phyloP scores from a whole-genome alignment of 2,113 vertebrate species.

The Anolis sagrei region DNA sequence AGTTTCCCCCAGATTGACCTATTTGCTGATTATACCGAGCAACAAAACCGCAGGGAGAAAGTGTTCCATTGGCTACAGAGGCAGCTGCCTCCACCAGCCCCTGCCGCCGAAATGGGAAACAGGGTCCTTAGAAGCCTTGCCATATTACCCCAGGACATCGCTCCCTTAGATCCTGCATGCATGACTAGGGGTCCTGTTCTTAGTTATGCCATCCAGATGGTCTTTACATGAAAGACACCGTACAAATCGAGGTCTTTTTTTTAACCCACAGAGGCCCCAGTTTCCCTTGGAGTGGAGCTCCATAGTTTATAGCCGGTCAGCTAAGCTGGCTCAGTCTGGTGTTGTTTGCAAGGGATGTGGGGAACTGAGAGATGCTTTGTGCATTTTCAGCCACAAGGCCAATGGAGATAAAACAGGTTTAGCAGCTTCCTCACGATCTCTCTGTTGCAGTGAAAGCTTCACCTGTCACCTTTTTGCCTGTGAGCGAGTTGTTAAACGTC shows the following conservation, averaged over 20 bases:
- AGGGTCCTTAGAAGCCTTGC: background rate
- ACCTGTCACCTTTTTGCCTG: background rate
- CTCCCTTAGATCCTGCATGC: background rate
- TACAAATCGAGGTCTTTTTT: background rate
- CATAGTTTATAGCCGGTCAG: background rate
- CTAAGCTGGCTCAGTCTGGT: background rate
- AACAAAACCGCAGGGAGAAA: background rate
- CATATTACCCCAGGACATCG: background rate
- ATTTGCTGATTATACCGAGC: background rate
- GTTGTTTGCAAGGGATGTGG: background rate
- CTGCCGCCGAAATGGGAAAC: background rate
- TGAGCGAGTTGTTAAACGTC: background rate
- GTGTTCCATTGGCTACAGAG: background rate
- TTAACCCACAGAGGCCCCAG: background rate
- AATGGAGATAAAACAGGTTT: background rate
- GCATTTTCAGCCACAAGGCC: background rate
- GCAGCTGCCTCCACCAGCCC: background rate
- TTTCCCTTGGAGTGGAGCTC: background rate
- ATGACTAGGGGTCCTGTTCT: background rate
- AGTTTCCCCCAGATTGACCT: background rate
- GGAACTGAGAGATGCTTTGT: background rate
- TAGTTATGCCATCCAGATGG: background rate
- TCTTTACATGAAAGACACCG: background rate
- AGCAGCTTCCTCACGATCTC: background rate
- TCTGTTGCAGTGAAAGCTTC: background rate